A percentile compares a stretch with the other conserved stretches of the same genome.
phyloP scores from a whole-genome alignment of 1,140 invertebrate species.

The Orius laevigatus region DNA sequence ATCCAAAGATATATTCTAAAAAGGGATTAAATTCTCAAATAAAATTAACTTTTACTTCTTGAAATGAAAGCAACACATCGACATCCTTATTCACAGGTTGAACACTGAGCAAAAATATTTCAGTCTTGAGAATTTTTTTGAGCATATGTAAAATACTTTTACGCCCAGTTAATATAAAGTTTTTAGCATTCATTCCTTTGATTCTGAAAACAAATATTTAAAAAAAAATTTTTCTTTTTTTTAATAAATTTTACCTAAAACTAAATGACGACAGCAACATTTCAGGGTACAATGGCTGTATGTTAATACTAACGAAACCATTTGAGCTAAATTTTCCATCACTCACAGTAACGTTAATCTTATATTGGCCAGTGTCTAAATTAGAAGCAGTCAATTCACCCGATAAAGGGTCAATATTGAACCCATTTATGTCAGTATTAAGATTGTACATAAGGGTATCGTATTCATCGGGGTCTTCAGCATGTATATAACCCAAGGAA shows the following conservation, averaged over 20 bases:
- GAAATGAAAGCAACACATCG: conserved; percentile 5
- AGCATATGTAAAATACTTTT: conserved; percentile 1
- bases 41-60: not conserved
- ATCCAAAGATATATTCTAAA: conserved; percentile 4
- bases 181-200: conserved; percentile 1
- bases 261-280: conserved; percentile 74
- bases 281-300: conserved; percentile 66
- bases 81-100: conserved; percentile 2
- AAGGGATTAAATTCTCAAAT: not conserved
- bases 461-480: conserved; percentile 3
- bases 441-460: not conserved
- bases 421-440: conserved; percentile 24
- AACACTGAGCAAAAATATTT: conserved; percentile 2
- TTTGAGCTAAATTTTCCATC: conserved; percentile 73
- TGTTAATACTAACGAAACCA: conserved; percentile 61
- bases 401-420: conserved; percentile 59
- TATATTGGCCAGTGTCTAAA: conserved; percentile 75
- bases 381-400: conserved; percentile 65
- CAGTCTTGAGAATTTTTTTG: conserved; percentile 5
- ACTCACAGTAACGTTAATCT: conserved; percentile 69
- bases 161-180: conserved; percentile 1
- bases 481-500: not conserved
- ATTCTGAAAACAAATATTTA: conserved; percentile 2
- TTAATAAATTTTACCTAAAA: conserved; percentile 41
- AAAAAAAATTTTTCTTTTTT: too few species aligned